phyloP scores from a whole-genome alignment of 2,888 invertebrate species.

The Hyposoter didymator region DNA sequence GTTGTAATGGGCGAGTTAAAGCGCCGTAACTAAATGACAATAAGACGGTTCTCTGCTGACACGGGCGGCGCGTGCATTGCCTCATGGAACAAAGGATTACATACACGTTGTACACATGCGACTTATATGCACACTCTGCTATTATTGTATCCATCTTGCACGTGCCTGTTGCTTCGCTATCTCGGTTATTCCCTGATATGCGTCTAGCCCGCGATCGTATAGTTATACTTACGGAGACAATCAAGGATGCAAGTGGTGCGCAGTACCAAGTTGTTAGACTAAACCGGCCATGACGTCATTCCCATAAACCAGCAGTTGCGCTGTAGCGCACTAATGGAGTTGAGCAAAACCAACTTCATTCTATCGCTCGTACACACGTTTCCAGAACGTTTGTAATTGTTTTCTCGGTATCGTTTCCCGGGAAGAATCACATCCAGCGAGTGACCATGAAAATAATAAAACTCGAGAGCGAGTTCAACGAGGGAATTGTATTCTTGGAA shows the following conservation, averaged over 20 bases:
- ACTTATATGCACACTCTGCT: constrained; percentile 1
- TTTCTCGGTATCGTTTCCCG: neutral
- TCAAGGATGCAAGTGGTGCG: constrained; percentile 21
- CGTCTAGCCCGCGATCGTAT: neutral
- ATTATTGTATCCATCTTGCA: constrained; percentile 26
- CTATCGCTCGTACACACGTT: constrained; percentile 2
- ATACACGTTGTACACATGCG: constrained; percentile 18
- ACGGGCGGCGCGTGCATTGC: constrained; percentile 31
- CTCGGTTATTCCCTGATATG: constrained; percentile 21
- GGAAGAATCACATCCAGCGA: neutral
- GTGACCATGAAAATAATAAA: neutral
- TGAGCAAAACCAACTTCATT: neutral
- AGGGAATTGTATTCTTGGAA: neutral
- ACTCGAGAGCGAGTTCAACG: neutral
- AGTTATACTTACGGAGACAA: constrained; percentile 12
- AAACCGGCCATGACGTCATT: constrained; percentile 39
- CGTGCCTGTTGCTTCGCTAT: constrained; percentile 59
- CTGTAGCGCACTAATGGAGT: constrained; percentile 16
- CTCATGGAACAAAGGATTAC: constrained; percentile 58
- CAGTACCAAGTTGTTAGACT: constrained; percentile 40
- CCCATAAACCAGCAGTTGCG: neutral
- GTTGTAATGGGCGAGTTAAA: constrained; percentile 37
- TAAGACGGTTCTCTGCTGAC: constrained; percentile 38
- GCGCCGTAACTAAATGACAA: constrained; percentile 50
- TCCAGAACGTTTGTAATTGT: neutral